Evolutionary conservation across 2,113 vertebrate genomes (phyloP).

Genomic region (Paraplagusia blochii): DNA sequence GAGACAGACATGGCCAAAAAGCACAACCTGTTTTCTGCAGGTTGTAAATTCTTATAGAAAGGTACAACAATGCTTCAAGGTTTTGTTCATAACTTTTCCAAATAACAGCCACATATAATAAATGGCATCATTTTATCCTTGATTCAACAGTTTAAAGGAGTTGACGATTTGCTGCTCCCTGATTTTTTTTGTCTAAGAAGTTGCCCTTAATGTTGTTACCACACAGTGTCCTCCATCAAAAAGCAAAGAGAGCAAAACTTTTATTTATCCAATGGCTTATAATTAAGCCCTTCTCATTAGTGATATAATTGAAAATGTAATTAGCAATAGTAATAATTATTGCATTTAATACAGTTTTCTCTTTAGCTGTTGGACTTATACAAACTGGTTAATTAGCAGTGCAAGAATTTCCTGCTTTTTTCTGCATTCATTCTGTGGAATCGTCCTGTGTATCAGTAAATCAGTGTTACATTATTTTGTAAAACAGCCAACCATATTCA

Average conservation of each 20-base stretch:
- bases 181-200: slow-evolving; percentile 33
- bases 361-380: slow-evolving; percentile 73
- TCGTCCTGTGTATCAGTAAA: slow-evolving; percentile 19
- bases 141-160: background rate
- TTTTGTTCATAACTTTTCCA: background rate
- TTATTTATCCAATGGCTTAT: slow-evolving; percentile 70
- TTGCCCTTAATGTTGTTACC: slow-evolving; percentile 32
- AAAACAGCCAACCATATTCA: slow-evolving; percentile 37
- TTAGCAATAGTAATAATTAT: slow-evolving; percentile 79
- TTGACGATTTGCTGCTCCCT: background rate
- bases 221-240: slow-evolving; percentile 43
- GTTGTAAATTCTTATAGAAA: too few relatives aligned
- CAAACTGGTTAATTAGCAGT: slow-evolving; percentile 68
- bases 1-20: too few relatives aligned
- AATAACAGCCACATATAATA: background rate
- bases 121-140: background rate
- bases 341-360: slow-evolving; percentile 76
- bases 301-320: slow-evolving; percentile 80
- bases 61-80: background rate
- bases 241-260: slow-evolving; percentile 46
- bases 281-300: slow-evolving; percentile 78
- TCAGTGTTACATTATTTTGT: slow-evolving; percentile 17
- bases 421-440: slow-evolving; percentile 59
- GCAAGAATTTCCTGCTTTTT: slow-evolving; percentile 65
- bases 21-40: too few relatives aligned